Conservation (phyloP, 2,797 vertebrate species). For the Mus minutoides region DNA sequence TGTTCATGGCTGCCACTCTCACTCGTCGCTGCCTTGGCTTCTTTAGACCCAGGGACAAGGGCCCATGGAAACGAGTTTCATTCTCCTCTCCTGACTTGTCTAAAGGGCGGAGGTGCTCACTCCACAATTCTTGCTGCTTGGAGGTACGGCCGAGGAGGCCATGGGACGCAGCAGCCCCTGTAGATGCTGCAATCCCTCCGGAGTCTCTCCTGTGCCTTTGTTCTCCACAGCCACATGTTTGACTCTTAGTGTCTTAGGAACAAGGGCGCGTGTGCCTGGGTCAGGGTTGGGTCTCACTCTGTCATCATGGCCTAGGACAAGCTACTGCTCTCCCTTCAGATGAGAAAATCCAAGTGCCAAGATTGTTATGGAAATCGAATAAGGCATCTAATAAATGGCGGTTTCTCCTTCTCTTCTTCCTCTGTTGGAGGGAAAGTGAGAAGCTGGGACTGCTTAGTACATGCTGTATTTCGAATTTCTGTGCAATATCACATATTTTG, state of each 20-base stretch:
- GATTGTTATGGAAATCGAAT: not conserved
- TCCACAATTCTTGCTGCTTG: not conserved
- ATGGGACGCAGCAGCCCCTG: not conserved
- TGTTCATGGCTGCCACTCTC: not conserved
- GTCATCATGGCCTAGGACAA: not conserved
- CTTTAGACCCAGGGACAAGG: not conserved
- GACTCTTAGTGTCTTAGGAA: not conserved
- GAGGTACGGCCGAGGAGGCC: not conserved
- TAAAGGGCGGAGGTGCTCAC: not conserved
- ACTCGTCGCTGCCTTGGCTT: not conserved
- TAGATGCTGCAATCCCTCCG: rapidly evolving
- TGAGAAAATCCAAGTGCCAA: not conserved
- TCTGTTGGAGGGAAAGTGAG: not conserved
- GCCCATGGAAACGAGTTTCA: not conserved
- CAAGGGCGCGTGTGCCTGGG: not conserved
- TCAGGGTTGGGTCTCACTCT: not conserved
- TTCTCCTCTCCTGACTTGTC: not conserved
- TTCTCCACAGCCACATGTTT: not conserved
- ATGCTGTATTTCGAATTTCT: not conserved
- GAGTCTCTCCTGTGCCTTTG: too few species aligned
- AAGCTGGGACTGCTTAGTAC: not conserved
- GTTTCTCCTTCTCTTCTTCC: not conserved
- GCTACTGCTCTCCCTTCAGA: not conserved
- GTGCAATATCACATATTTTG: not conserved
- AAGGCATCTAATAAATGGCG: not conserved